A percentile compares a stretch with the other conserved stretches of the same genome.
Conservation (phyloP, 2,797 vertebrate genomes). For the Amblyraja radiata region DNA sequence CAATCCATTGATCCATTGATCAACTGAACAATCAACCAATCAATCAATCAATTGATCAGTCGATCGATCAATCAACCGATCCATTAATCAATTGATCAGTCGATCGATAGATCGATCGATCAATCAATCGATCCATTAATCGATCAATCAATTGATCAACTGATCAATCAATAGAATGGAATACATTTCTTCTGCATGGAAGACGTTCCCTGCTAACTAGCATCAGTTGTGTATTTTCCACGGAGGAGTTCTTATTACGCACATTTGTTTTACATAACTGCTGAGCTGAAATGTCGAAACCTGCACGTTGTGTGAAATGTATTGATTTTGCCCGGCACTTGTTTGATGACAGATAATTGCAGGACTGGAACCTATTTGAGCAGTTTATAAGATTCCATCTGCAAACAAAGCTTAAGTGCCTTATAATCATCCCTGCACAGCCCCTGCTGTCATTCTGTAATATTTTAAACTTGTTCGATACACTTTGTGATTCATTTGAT, state of each 20-base stretch:
- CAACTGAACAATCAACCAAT: no score
- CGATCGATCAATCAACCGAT: no score
- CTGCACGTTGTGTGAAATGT: not conserved
- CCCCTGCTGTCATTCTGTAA: not conserved
- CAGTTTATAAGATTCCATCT: not conserved
- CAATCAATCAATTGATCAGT: no score
- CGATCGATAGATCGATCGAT: no score
- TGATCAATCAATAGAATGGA: no score
- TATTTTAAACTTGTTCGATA: not conserved
- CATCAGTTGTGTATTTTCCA: not conserved
- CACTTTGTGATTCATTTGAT: not conserved
- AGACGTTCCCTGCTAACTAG: not conserved
- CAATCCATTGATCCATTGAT: no score
- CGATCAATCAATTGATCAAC: no score
- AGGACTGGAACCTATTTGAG: not conserved
- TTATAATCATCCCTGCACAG: not conserved
- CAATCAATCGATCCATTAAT: no score
- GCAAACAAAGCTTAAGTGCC: not conserved
- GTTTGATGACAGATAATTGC: not conserved
- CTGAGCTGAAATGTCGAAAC: not conserved
- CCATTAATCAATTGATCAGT: no score
- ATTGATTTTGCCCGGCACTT: not conserved
- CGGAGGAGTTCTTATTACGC: not conserved
- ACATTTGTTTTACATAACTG: not conserved
- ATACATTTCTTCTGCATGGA: not conserved